Percentiles rank a stretch among this genome's conserved stretches.
Evolutionary conservation across 1,140 invertebrate genomes (phyloP).

Genomic region (Bombus waltoni): DNA sequence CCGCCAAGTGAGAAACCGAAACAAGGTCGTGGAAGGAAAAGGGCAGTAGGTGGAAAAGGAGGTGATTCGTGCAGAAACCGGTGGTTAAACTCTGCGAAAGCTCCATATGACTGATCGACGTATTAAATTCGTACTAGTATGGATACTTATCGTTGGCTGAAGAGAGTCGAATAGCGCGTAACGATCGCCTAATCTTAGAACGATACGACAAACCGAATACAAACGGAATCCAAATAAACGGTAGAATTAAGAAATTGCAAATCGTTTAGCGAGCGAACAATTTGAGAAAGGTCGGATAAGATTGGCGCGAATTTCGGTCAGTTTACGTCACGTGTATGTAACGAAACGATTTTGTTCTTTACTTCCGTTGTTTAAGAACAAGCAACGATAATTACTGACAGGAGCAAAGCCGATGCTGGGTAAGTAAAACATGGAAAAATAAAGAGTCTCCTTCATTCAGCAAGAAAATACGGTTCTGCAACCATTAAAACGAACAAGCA

Average conservation of each 20-base stretch:
- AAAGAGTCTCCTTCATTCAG: neutral
- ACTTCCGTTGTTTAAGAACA: too few species aligned
- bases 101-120: neutral
- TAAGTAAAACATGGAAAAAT: neutral
- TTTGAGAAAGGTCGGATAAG: neutral
- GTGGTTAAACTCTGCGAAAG: neutral
- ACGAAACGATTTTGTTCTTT: too few species aligned
- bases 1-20: slow-evolving; percentile 54
- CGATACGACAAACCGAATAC: neutral
- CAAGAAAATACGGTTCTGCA: neutral
- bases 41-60: slow-evolving; percentile 22
- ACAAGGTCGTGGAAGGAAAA: slow-evolving; percentile 48
- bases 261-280: neutral
- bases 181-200: too few species aligned
- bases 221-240: neutral
- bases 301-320: neutral
- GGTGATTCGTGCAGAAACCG: slow-evolving; percentile 1
- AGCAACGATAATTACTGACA: too few species aligned
- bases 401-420: too few species aligned
- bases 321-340: too few species aligned
- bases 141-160: neutral
- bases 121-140: neutral
- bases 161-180: too few species aligned
- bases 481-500: neutral
- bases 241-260: neutral